Evolutionary conservation across 23 tunicate species (phyloP).

Genomic region (Corella eumyota): DNA sequence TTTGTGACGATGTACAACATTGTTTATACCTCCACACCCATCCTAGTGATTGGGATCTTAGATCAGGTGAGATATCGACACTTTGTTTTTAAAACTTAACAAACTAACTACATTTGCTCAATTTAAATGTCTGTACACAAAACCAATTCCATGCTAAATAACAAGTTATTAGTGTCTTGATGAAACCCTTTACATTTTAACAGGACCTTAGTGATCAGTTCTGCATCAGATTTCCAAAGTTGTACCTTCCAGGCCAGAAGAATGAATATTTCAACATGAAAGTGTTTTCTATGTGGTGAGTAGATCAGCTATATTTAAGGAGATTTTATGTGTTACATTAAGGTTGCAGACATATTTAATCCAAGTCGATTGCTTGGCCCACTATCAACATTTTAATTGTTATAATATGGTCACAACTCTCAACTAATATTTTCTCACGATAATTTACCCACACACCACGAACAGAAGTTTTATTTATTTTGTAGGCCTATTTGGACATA

Average conservation of each 20-base stretch:
- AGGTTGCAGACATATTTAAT: neutral
- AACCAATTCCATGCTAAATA: neutral
- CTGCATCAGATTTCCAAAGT: slow-evolving; percentile 63
- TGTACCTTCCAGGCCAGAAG: slow-evolving; percentile 80
- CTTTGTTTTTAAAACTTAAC: no score
- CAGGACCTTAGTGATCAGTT: slow-evolving; percentile 69
- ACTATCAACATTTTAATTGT: no score
- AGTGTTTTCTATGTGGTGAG: slow-evolving; percentile 41
- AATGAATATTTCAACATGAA: slow-evolving; percentile 68
- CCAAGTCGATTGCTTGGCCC: neutral
- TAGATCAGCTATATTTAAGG: neutral
- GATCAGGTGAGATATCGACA: slow-evolving; percentile 77
- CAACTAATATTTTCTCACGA: no score
- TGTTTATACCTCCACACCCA: slow-evolving; percentile 78
- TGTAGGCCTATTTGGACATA: no score
- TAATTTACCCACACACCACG: no score
- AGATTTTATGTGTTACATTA: neutral
- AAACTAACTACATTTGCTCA: no score
- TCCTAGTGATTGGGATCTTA: slow-evolving; percentile 56
- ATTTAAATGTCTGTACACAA: no score
- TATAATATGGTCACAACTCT: no score
- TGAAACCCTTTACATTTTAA: no score
- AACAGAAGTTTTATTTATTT: no score
- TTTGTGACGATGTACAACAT: slow-evolving; percentile 78
- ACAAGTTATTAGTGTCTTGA: no score